Evolutionary conservation across 2,113 vertebrate species (phyloP), one percentile per base, ranked within the genome.

Genomic region (Macquaria australasica): DNA sequence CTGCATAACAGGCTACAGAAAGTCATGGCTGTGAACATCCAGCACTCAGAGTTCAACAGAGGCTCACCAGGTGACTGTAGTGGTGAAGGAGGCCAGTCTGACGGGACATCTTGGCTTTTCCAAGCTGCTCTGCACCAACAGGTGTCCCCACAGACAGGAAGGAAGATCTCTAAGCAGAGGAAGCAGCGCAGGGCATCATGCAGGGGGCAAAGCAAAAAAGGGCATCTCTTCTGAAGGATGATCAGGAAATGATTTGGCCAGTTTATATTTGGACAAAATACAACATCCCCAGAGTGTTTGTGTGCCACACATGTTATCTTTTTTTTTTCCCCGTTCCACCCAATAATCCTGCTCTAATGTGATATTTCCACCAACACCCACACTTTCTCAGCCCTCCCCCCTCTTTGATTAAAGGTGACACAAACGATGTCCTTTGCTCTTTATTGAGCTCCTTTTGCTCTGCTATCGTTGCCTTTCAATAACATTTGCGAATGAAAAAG

Each of bases 101-200:
- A 85, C 23, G 83, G 72, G 63, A 83, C 76, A 69, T 80, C 66
- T 81, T 79, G 53, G 69, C 60, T 77, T 85, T 80, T 55, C 79
- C 23, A 23, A 69, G 77, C 81, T 81, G 50, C 69, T 78, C 62
- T 83, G 50, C 80, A 68, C 89, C 92, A 92, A 93, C 91, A 94
- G 92, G 93, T 93, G 89, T 83, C 84, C 83, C 71, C 62, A 16
- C 72, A 79, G 53, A 87, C 76, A 87, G 85, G 84, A 93, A 92
- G 77, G 70, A 67, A 53, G 79, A 82, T 73, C 74, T 89, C 82
- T 77, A 43, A 87, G 82, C 78, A 66, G 83, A 88, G 87, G 82
- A 87, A 82, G 89, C 77, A 78, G 85, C 72, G 39, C 67, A 28
- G 74, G 69, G 77, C 81, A 39, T 84, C 87, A 77, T 48, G 86